These are phyloP conservation scores for Onychomys torridus DNA, from an alignment of 2,797 vertebrate species.

Conservation along the genomic window DNA sequence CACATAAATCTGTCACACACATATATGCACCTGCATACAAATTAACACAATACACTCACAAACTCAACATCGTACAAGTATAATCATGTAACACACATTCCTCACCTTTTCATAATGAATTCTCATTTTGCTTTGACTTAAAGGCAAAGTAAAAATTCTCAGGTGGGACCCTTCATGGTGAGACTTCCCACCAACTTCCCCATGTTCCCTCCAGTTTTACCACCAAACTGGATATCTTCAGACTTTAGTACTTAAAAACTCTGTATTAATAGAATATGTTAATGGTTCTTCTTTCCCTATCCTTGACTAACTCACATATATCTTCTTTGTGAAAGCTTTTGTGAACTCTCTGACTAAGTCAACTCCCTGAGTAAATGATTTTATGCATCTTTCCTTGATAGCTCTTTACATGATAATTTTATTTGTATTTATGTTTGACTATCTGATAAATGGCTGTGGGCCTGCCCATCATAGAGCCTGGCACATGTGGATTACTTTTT, in stretches of 20 bases:
- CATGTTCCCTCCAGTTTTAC: neutral
- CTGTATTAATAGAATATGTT: neutral
- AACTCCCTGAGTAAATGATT: neutral
- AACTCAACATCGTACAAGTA: neutral
- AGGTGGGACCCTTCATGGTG: neutral
- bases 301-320: neutral
- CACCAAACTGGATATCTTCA: neutral
- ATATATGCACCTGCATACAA: neutral
- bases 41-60: neutral
- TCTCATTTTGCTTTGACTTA: neutral
- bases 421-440: neutral
- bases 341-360: neutral
- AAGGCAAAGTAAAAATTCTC: conserved; percentile 1
- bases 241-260: neutral
- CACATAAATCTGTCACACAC: neutral
- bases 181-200: neutral
- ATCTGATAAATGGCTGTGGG: neutral
- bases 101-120: neutral
- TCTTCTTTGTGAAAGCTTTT: conserved; percentile 9
- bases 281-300: neutral
- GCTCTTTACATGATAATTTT: neutral
- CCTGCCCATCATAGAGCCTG: neutral
- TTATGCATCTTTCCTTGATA: neutral
- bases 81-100: neutral
- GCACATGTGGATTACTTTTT: neutral